phyloP scores from a whole-genome alignment of 2,113 vertebrate species.

The Nothocercus nigrocapillus region DNA sequence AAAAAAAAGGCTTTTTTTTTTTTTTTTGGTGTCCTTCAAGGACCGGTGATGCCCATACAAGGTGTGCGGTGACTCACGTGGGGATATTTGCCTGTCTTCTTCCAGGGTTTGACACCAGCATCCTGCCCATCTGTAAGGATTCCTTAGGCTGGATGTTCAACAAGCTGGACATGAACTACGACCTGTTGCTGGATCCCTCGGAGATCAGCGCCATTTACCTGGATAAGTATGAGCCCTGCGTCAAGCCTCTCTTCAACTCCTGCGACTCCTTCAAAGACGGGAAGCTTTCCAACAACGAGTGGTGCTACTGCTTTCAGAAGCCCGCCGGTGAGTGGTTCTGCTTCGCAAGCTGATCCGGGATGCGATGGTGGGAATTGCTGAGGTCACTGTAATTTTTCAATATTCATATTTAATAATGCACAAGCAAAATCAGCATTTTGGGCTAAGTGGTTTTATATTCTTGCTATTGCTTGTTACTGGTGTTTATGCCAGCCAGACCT shows the following conservation, averaged over 20 bases:
- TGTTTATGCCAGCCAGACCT: background rate
- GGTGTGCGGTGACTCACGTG: background rate
- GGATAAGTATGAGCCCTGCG: constrained; percentile 94
- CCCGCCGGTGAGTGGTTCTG: constrained; percentile 77
- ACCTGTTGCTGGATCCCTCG: constrained; percentile 93
- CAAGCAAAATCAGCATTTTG: background rate
- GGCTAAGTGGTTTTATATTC: background rate
- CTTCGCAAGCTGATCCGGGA: background rate
- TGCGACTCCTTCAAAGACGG: constrained; percentile 91
- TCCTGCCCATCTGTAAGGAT: constrained; percentile 97
- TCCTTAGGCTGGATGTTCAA: constrained; percentile 99
- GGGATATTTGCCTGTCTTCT: background rate
- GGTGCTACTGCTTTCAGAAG: constrained; percentile 91
- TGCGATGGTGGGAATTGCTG: background rate
- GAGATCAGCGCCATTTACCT: constrained; percentile 96
- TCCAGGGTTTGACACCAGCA: constrained; percentile 94
- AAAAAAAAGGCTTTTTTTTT: background rate
- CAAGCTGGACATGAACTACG: constrained; percentile 97
- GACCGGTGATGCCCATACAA: background rate
- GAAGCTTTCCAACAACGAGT: constrained; percentile 88
- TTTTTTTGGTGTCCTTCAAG: no score
- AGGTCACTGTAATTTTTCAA: background rate
- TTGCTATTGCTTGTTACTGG: background rate
- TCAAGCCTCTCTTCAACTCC: constrained; percentile 89
- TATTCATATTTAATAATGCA: background rate